Evolutionary conservation across 1,140 invertebrate genomes (phyloP).

Genomic region (Tribolium castaneum): DNA sequence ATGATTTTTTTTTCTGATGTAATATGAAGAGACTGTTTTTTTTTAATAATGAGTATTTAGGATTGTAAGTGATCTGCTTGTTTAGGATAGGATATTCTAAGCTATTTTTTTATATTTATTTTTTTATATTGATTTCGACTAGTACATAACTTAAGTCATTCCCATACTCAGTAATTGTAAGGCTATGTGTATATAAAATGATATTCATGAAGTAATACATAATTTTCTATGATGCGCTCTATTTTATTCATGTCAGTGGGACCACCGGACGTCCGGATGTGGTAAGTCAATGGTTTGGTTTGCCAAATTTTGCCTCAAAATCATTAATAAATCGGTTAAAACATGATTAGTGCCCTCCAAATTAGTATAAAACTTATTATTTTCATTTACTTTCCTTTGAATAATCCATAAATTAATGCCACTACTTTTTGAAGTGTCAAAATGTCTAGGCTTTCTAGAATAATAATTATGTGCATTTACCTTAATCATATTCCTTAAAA

Average conservation of each 20-base stretch:
- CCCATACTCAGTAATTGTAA: conserved; percentile 43
- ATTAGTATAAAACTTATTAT: no score
- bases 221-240: conserved; percentile 30
- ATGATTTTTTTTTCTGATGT: conserved; percentile 6
- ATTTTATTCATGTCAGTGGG: neutral
- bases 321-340: no score
- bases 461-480: no score
- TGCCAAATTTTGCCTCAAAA: no score
- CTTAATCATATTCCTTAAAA: no score
- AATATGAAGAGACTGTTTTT: conserved; percentile 47
- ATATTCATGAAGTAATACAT: conserved; percentile 35
- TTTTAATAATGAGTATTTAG: conserved; percentile 17
- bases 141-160: conserved; percentile 46
- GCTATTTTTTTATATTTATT: conserved; percentile 50
- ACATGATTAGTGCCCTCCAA: no score
- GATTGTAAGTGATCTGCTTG: conserved; percentile 15
- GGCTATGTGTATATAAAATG: conserved; percentile 41
- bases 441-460: no score
- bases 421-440: no score
- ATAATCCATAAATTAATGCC: no score
- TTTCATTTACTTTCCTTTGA: no score
- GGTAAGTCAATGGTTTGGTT: no score
- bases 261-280: no score
- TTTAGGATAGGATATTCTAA: conserved; percentile 13
- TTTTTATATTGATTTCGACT: conserved; percentile 43